These are phyloP conservation scores for Tenthredo scrophulariae DNA, from an alignment of 2,888 invertebrate species.

Conservation along the genomic window DNA sequence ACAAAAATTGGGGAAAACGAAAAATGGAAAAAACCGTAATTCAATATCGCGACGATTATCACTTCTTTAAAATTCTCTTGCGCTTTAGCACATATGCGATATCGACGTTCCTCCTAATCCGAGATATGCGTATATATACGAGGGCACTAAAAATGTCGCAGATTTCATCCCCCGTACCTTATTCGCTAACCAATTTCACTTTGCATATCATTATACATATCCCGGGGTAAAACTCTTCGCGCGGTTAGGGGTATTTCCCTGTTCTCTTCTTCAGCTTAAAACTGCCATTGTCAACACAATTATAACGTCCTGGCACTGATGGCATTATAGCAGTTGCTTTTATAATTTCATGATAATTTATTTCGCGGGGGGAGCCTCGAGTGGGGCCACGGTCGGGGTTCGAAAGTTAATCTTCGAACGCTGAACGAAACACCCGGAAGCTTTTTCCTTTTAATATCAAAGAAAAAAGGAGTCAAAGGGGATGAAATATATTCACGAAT, in stretches of 20 bases:
- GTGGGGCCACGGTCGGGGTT: background rate
- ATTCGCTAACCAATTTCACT: background rate
- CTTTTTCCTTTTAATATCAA: too few species aligned
- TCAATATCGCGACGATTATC: background rate
- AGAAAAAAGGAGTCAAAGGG: background rate
- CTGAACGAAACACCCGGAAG: too few species aligned
- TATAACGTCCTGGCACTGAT: background rate
- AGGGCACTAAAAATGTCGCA: background rate
- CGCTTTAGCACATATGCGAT: background rate
- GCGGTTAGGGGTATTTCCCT: background rate
- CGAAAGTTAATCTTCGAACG: background rate
- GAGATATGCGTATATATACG: background rate
- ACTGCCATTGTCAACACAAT: conserved; percentile 4
- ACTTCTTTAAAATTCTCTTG: too few species aligned
- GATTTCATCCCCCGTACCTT: background rate
- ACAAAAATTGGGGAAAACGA: background rate
- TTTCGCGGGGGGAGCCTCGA: background rate
- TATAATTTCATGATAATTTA: background rate
- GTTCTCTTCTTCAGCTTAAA: background rate
- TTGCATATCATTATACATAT: background rate
- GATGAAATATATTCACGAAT: background rate
- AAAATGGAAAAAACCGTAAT: background rate
- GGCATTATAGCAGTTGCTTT: background rate
- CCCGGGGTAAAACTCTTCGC: background rate
- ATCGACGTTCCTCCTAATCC: too few species aligned